These are phyloP conservation scores for Heliconius hermathena DNA, from an alignment of 1,140 invertebrate species.

Conservation along the genomic window DNA sequence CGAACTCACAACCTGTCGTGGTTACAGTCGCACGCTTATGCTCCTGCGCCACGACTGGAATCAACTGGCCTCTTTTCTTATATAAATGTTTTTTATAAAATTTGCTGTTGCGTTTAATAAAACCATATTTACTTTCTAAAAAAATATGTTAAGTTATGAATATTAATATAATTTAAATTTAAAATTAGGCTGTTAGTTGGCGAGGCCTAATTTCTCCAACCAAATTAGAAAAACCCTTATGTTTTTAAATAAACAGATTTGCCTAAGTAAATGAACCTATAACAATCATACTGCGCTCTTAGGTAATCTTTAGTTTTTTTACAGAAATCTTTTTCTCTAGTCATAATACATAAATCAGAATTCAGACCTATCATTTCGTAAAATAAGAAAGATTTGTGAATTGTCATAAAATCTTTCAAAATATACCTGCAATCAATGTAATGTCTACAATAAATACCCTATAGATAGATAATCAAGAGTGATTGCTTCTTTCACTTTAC, in stretches of 20 bases:
- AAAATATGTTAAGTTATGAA: background rate
- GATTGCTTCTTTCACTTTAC: conserved; percentile 2
- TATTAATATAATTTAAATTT: background rate
- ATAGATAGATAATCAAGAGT: background rate
- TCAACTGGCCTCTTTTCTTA: background rate
- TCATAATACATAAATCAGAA: no score
- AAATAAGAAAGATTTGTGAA: background rate
- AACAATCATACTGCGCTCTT: no score
- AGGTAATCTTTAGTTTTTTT: no score
- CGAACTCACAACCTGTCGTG: no score
- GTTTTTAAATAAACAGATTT: no score
- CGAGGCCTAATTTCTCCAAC: no score
- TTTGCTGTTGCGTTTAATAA: background rate
- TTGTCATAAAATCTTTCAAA: background rate
- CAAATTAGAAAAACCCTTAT: no score
- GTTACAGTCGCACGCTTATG: no score
- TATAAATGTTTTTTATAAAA: background rate
- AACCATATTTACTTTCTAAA: background rate
- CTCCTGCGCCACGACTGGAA: no score
- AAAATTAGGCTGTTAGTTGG: background rate
- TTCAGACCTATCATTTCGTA: background rate
- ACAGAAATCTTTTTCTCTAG: no score
- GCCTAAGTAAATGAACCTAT: no score
- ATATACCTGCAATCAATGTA: background rate
- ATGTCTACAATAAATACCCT: background rate